Base-by-base conservation (phyloP, 1,140 invertebrate genomes). In the Sarcophaga peregrina region DNA sequence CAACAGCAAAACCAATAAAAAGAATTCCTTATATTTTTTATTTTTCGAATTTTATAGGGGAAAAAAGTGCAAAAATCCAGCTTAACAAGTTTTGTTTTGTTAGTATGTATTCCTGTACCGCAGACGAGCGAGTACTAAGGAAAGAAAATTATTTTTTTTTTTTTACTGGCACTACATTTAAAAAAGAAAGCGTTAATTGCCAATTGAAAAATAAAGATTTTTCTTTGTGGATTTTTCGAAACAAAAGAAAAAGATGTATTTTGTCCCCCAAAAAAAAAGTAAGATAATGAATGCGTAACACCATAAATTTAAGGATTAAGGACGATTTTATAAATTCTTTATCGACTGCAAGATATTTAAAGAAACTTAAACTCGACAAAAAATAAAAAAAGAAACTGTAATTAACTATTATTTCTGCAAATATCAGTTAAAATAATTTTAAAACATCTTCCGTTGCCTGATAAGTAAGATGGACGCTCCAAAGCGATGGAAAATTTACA, bases 251-350 rank as follows among this genome's bases (percentile, higher is more conserved):
- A 76, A 76, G 7, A 76, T 46, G 3, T 75, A 15, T 8, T 75
- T 75, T 5, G 73, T 37, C 25, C 25, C 75, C 52, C 52, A 50
- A 78, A 78, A 50, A 50, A 78, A 20, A 78, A 9, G 7, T 11
- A 78, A 82, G 85, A 80, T 82, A 82, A 72, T 62, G 83, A 72
- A 76, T 82, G 82, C 72, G 82, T 74, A 68, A 50, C 81, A 76
- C 74, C 17, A 48, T 46, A 45, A 82, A 78, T 84, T 37, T 48
- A 72, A 62, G 81, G 83, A 68, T 82, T 78, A 81, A 82, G 82
- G 48, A 73, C 50, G 68, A 74, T 74, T 82, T 75, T 84, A 81
- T 84, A 13, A 46, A 17, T 81, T 81, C 47, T 62, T 46, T 68
- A 20, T 68, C 20, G 7, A 9, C 7, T 25, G 10, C 1, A 68